Conservation (phyloP, 2,797 vertebrate species). For the Cetoscarus ocellatus region DNA sequence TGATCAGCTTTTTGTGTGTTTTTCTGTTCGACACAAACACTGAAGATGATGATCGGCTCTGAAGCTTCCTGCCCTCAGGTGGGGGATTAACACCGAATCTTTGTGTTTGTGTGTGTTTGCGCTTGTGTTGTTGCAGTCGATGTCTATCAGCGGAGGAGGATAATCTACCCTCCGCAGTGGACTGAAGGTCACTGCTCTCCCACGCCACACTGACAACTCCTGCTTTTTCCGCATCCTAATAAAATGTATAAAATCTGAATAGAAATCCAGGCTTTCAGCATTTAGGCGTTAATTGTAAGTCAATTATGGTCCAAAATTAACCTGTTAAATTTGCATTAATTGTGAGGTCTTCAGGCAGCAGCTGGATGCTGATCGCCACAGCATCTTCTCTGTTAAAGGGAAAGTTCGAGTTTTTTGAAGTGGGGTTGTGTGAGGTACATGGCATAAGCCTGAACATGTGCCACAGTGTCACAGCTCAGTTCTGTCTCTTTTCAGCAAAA, state of each 20-base stretch:
- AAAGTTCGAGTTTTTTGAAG: too few species aligned
- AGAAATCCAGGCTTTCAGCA: too few species aligned
- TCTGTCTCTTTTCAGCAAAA: too few species aligned
- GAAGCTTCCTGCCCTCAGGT: conserved; percentile 27
- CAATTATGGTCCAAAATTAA: too few species aligned
- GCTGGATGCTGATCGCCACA: too few species aligned
- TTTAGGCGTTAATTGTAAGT: too few species aligned
- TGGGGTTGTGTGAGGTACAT: too few species aligned
- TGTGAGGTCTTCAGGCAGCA: too few species aligned
- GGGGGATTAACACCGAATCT: conserved; percentile 6
- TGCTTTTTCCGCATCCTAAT: not conserved
- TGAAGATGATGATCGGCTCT: conserved; percentile 9
- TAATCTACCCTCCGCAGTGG: not conserved
- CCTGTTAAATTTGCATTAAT: too few species aligned
- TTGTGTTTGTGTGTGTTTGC: not conserved
- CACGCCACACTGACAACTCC: conserved; percentile 7
- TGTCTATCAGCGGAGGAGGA: not conserved
- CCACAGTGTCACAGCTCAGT: too few species aligned
- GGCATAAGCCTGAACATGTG: too few species aligned
- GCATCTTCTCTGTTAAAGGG: too few species aligned
- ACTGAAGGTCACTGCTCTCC: conserved; percentile 16
- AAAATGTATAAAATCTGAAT: not conserved
- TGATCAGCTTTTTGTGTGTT: not conserved
- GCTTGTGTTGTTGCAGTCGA: conserved; percentile 1
- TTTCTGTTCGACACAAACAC: conserved; percentile 1